These are phyloP conservation scores for Cephonodes hylas DNA, from an alignment of 2,888 invertebrate species.

Conservation along the genomic window DNA sequence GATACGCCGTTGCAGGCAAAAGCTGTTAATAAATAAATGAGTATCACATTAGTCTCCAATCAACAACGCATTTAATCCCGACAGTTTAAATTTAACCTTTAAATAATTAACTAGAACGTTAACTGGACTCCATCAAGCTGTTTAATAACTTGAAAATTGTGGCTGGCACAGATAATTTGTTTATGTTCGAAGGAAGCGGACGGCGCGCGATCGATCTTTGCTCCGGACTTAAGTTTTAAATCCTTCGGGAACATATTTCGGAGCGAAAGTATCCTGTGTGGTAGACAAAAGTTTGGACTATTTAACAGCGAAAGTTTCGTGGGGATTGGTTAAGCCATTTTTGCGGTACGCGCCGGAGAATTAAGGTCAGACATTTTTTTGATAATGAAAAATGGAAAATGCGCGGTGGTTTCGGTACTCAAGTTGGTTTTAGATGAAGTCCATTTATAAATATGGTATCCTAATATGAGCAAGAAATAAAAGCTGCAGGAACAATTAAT, in stretches of 20 bases:
- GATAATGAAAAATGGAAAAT: background rate
- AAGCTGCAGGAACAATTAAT: too few species aligned
- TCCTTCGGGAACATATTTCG: slow-evolving; percentile 2
- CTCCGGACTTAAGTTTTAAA: background rate
- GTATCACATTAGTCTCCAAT: background rate
- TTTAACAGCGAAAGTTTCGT: slow-evolving; percentile 20
- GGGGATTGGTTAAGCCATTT: background rate
- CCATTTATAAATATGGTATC: background rate
- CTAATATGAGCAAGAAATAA: too few species aligned
- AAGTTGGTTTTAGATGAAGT: background rate
- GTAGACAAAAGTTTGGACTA: slow-evolving; percentile 1
- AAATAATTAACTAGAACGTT: slow-evolving; percentile 15
- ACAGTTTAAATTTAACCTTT: slow-evolving; percentile 3
- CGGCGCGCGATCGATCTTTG: background rate
- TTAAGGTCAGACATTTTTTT: background rate
- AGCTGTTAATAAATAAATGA: background rate
- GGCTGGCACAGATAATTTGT: slow-evolving; percentile 9
- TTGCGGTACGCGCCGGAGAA: background rate
- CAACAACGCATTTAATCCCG: background rate
- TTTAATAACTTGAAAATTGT: slow-evolving; percentile 29
- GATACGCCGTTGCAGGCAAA: too few species aligned
- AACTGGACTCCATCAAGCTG: slow-evolving; percentile 21
- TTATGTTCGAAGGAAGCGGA: background rate
- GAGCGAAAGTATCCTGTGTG: background rate
- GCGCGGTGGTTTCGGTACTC: slow-evolving; percentile 45